Evolutionary conservation across 2,113 vertebrate genomes (phyloP).

Genomic region (Proteles cristata): DNA sequence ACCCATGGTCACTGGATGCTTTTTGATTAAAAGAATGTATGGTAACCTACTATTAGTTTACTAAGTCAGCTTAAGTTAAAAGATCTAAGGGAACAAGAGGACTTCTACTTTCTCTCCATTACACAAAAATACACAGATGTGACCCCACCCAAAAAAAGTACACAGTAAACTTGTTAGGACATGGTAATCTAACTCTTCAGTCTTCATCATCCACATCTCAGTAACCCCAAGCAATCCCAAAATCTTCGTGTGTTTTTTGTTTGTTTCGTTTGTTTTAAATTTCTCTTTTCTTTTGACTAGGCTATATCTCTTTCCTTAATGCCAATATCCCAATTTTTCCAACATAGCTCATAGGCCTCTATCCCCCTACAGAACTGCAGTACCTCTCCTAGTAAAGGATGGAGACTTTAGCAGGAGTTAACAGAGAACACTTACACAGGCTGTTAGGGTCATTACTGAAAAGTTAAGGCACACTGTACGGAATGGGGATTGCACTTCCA

Average conservation of each 20-base stretch:
- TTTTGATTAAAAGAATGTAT: not conserved
- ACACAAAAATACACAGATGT: not conserved
- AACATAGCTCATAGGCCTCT: not conserved
- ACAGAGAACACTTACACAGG: not conserved
- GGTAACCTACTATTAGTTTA: not conserved
- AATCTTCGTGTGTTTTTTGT: not conserved
- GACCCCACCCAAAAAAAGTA: accelerated
- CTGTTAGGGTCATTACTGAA: not conserved
- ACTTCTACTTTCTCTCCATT: not conserved
- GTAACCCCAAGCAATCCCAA: not conserved
- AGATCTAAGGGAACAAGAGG: not conserved
- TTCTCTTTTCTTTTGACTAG: not conserved
- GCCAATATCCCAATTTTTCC: not conserved
- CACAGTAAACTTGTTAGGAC: not conserved
- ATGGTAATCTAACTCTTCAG: not conserved
- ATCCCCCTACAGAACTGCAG: not conserved
- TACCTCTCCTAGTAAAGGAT: not conserved
- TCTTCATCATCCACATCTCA: not conserved
- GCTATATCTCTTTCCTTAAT: not conserved
- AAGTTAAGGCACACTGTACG: not conserved
- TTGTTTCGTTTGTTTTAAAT: not conserved
- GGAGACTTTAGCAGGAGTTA: not conserved
- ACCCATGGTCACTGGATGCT: not conserved
- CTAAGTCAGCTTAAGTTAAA: not conserved
- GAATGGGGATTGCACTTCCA: not conserved